phyloP scores from a whole-genome alignment of 2,797 vertebrate species.

The Pseudopleuronectes americanus region DNA sequence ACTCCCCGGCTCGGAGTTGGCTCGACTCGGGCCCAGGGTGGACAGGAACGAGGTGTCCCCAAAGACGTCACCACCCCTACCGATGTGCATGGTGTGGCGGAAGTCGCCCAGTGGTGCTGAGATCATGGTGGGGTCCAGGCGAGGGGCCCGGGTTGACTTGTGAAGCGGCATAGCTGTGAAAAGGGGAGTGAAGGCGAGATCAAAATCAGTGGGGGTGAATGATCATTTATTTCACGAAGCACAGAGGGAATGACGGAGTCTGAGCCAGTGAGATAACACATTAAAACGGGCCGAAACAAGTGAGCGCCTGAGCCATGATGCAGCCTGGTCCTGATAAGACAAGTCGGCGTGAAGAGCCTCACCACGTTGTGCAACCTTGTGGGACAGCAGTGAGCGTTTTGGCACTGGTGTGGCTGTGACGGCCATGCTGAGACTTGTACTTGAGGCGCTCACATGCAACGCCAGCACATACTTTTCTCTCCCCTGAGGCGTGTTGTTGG shows the following conservation, averaged over 20 bases:
- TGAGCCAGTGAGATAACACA: background rate
- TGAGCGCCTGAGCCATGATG: background rate
- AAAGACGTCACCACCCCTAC: slow-evolving; percentile 91
- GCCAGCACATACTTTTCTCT: slow-evolving; percentile 81
- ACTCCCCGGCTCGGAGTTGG: slow-evolving; percentile 54
- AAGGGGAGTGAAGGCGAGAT: background rate
- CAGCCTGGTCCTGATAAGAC: slow-evolving; percentile 45
- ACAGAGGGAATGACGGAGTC: background rate
- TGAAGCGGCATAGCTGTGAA: slow-evolving; percentile 89
- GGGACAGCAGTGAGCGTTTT: slow-evolving; percentile 67
- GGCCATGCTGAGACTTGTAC: slow-evolving; percentile 86
- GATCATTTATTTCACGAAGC: background rate
- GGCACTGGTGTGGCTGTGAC: slow-evolving; percentile 59
- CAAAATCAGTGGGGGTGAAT: slow-evolving; percentile 15
- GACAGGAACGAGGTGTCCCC: slow-evolving; percentile 95
- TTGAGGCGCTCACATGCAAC: slow-evolving; percentile 73
- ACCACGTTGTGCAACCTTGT: slow-evolving; percentile 69
- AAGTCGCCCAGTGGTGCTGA: slow-evolving; percentile 90
- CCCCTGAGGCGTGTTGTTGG: slow-evolving; percentile 67
- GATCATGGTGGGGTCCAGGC: slow-evolving; percentile 90
- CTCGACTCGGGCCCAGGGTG: slow-evolving; percentile 80
- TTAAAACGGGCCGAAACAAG: background rate
- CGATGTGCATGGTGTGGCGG: slow-evolving; percentile 95
- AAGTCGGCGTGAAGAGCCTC: slow-evolving; percentile 31
- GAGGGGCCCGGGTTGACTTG: slow-evolving; percentile 87